Conservation (phyloP, 2,888 invertebrate species). For the Itoplectis maculator region DNA sequence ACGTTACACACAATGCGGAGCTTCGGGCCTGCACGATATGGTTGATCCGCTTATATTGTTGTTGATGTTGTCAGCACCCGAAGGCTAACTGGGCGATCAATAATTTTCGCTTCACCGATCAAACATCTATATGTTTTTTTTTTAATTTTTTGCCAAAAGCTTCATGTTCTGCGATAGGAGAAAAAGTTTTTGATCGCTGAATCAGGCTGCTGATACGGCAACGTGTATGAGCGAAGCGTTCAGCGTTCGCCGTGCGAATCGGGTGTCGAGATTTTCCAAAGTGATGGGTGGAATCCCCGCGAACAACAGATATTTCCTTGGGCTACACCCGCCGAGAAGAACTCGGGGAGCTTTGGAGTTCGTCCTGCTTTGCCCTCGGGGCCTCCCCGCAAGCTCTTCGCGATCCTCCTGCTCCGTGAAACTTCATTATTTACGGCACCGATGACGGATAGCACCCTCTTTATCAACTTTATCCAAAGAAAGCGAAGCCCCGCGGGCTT, state of each 20-base stretch:
- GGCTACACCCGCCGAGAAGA: slow-evolving; percentile 5
- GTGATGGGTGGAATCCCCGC: background rate
- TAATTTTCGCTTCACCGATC: background rate
- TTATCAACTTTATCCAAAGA: slow-evolving; percentile 37
- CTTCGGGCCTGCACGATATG: background rate
- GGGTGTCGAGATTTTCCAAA: background rate
- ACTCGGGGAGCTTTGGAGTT: slow-evolving; percentile 21
- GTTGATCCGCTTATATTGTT: background rate
- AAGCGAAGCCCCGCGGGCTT: slow-evolving; percentile 20
- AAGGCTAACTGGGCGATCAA: background rate
- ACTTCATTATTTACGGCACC: slow-evolving; percentile 60
- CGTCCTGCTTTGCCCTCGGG: slow-evolving; percentile 2
- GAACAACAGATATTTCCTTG: slow-evolving; percentile 1
- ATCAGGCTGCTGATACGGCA: background rate
- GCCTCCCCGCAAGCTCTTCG: background rate
- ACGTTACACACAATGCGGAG: background rate
- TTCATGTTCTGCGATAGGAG: background rate
- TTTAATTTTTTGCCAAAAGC: background rate
- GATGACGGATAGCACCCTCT: slow-evolving; percentile 53
- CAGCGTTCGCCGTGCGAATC: background rate
- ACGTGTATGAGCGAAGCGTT: background rate
- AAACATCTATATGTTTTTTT: too few relatives aligned
- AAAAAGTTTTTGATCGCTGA: background rate
- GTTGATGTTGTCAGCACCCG: background rate
- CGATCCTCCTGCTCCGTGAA: slow-evolving; percentile 5